Evolutionary conservation across 2,113 vertebrate genomes (phyloP), one percentile per base, ranked within the genome.

Genomic region (Electrona antarctica): DNA sequence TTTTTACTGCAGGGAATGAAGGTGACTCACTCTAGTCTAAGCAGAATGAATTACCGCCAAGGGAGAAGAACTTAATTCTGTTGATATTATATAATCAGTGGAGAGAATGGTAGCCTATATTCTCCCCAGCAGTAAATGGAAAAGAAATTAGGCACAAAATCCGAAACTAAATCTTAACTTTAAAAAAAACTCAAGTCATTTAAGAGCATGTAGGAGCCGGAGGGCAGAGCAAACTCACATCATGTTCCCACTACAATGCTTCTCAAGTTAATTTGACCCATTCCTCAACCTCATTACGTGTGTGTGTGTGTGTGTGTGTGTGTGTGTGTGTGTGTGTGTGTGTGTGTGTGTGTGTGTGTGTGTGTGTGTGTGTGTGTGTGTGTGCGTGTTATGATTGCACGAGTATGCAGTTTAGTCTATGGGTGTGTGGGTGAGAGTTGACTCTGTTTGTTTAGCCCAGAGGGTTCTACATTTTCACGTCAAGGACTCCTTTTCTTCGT

Each of bases 31-130:
- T 79, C 78, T 21, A 21, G 21, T 21, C 21, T 81, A 45, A 67
- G 71, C 83, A 74, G 66, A 79, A 71, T 71, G 77, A 87, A 80
- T 80, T 70, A 60, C 76, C 14, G 9, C 75, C 71, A 69, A 60
- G 74, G 64, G 55, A 85, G 55, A 77, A 9, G 61, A 77, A 66
- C 49, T 75, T 2, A 46, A 21, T 62, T 73, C 57, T 68, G 52
- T 79, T 73, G 13, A 61, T 77, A 64, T 69, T 45, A 15, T 54
- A 15, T 28, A 56, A 56, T 21, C 55, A 80, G 8, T 12, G 14
- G 14, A 52, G 13, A 77, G 74, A 71, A 49, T 64, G 33, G 33
- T 41, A 41, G 3, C 41, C 33, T 41, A 21, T 21, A 21, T 21
- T 21, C 21, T 21, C 21, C 21, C 71, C 21, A 51, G 65, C 56